A percentile compares a stretch with the other conserved stretches of the same genome.
phyloP scores from a whole-genome alignment of 2,797 vertebrate species.

The Eulemur coronatus region DNA sequence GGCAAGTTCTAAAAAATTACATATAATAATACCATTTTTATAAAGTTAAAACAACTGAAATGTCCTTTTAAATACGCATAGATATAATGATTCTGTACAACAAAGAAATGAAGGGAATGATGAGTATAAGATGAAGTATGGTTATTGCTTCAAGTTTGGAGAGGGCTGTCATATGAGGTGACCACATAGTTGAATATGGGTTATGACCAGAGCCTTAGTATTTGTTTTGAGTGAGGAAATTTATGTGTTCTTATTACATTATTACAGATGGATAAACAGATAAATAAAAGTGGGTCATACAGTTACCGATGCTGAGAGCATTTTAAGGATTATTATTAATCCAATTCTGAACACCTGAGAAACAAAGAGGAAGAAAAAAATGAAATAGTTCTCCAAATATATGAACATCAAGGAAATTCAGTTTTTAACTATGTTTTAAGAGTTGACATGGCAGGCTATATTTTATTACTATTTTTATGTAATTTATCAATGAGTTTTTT shows the following conservation, averaged over 20 bases:
- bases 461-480: neutral
- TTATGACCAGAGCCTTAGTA: neutral
- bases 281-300: neutral
- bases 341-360: neutral
- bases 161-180: neutral
- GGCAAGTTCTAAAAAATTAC: neutral
- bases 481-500: conserved; percentile 20
- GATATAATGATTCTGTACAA: neutral
- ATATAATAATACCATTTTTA: neutral
- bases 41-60: neutral
- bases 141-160: neutral
- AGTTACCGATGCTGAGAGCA: neutral
- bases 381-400: neutral
- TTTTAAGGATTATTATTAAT: neutral
- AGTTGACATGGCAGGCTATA: neutral
- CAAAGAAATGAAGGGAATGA: neutral
- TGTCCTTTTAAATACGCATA: neutral
- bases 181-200: neutral
- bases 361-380: neutral
- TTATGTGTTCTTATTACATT: neutral
- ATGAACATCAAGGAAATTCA: neutral
- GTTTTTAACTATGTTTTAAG: neutral
- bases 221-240: neutral
- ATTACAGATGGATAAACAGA: neutral
- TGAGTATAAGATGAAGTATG: neutral